These are phyloP conservation scores for Macropodus opercularis DNA, from an alignment of 2,797 vertebrate genomes.

Conservation along the genomic window DNA sequence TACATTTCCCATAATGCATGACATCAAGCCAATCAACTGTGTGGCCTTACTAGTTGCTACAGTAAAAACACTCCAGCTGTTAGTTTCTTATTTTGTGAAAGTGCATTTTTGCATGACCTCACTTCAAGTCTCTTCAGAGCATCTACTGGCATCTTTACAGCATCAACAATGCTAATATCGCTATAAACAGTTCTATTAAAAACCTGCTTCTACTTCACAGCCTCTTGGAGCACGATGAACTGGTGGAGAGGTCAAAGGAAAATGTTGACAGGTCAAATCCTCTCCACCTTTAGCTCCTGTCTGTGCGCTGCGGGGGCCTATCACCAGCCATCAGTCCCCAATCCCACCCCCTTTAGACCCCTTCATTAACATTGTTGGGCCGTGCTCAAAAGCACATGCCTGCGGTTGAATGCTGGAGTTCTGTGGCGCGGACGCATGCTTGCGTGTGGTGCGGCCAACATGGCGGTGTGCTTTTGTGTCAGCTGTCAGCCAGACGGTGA, in stretches of 20 bases:
- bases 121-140: conserved; percentile 29
- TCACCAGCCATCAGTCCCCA: conserved; percentile 38
- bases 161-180: conserved; percentile 35
- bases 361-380: conserved; percentile 77
- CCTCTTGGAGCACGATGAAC: conserved; percentile 44
- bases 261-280: conserved; percentile 58
- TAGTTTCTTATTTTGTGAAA: conserved; percentile 13
- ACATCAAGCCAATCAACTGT: no score
- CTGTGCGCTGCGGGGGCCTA: conserved; percentile 31
- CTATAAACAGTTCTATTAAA: conserved; percentile 42
- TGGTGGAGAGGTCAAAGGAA: conserved; percentile 47
- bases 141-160: conserved; percentile 30
- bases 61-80: background rate
- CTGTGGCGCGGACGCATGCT: conserved; percentile 51
- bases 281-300: conserved; percentile 41
- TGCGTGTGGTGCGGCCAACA: conserved; percentile 23
- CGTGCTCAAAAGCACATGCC: conserved; percentile 73
- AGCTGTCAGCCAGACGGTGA: conserved; percentile 75
- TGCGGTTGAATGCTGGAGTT: conserved; percentile 55
- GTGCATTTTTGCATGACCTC: conserved; percentile 11
- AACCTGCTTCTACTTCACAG: conserved; percentile 23
- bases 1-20: conserved; percentile 1
- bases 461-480: conserved; percentile 39
- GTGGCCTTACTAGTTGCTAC: no score
- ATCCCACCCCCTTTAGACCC: conserved; percentile 40